Evolutionary conservation across 2,888 invertebrate species (phyloP).

Genomic region (Macaria liturata): DNA sequence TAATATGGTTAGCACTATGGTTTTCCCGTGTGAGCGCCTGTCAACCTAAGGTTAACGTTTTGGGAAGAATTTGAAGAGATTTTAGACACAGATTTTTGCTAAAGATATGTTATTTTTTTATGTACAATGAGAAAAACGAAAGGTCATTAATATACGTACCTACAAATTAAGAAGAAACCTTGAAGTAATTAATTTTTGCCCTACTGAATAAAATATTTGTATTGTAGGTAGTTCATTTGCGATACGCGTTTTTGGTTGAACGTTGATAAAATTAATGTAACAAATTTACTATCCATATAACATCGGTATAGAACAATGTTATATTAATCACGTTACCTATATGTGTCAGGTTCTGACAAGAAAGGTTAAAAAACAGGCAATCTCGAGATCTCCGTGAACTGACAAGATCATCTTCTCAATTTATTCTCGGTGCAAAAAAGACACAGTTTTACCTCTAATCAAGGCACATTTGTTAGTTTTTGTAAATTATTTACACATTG

Average conservation of each 20-base stretch:
- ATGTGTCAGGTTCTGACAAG: constrained; percentile 5
- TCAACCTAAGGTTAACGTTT: constrained; percentile 33
- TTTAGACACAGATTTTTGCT: too few relatives aligned
- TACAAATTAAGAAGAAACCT: too few relatives aligned
- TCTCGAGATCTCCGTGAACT: constrained; percentile 15
- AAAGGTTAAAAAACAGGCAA: constrained; percentile 17
- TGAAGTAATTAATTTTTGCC: too few relatives aligned
- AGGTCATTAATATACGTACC: too few relatives aligned
- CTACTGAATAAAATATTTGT: too few relatives aligned
- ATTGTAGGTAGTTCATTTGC: too few relatives aligned
- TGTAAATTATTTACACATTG: constrained; percentile 26
- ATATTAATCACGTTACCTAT: background rate
- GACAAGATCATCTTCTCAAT: constrained; percentile 22
- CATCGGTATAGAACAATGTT: too few relatives aligned
- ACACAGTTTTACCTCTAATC: constrained; percentile 19
- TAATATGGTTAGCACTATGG: constrained; percentile 70
- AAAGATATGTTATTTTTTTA: too few relatives aligned
- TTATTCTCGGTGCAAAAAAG: constrained; percentile 13
- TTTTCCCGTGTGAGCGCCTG: constrained; percentile 71
- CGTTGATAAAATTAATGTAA: too few relatives aligned
- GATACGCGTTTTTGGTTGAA: too few relatives aligned
- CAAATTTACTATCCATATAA: too few relatives aligned
- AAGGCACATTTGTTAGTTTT: constrained; percentile 25
- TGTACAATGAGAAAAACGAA: too few relatives aligned
- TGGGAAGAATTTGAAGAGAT: constrained; percentile 34